Evolutionary conservation across 1,140 invertebrate genomes (phyloP), one percentile per base, ranked within the genome.

Genomic region (Penaeus vannamei): DNA sequence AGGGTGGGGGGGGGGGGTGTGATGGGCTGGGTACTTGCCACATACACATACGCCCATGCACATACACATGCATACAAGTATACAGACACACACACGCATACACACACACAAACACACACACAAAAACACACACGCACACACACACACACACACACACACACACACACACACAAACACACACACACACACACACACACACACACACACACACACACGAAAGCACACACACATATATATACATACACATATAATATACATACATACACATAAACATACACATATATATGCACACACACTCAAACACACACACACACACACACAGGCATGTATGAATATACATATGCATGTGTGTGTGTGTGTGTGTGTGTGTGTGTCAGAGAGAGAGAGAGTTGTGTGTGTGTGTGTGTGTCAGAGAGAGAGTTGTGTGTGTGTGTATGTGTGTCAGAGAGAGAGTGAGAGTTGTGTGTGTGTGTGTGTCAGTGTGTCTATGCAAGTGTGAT

Each of bases 341-440:
- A n/a, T 82, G 80, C 59, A 62, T 85, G 84, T 72, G 84, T 85
- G 3, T 42, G 36, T 42, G 36, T 42, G 4, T 4, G 36, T 42
- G 36, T 5, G 36, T 42, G 36, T 42, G n/a, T n/a, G n/a, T n/a
- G n/a, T n/a, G n/a, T n/a, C n/a, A n/a, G n/a, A n/a, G n/a, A n/a
- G n/a, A n/a, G n/a, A n/a, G n/a, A n/a, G n/a, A n/a, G n/a, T n/a
- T 85, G 84, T 72, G 84, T 85, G 3, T 42, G 36, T 42, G 36
- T 42, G 4, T 4, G 36, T 42, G 36, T 5, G 36, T 42, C n/a
- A n/a, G n/a, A n/a, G n/a, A n/a, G n/a, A n/a, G n/a, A n/a, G 36
- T 42, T 85, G 84, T 72, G 84, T 85, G 3, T 42, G 36, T 42
- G 36, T 42, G 4, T 4, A 7, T 42, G 36, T 5, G 36, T 42